Conservation (phyloP, 2,797 vertebrate species). For the Alcedo atthis region DNA sequence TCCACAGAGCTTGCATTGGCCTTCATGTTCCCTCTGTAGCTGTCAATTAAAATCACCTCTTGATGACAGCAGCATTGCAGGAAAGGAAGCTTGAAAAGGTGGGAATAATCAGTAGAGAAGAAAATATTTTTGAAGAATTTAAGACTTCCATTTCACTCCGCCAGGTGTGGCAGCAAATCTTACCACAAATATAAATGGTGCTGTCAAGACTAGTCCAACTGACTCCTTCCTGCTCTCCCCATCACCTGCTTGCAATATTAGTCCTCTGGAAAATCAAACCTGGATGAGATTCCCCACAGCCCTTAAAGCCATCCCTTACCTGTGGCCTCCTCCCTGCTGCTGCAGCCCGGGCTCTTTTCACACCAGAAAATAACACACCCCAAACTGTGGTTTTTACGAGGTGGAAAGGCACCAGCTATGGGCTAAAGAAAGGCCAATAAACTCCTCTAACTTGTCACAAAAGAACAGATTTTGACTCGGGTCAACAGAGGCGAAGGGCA, state of each 20-base stretch:
- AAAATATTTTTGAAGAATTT: not conserved
- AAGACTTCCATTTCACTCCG: not conserved
- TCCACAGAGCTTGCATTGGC: not conserved
- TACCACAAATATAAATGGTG: not conserved
- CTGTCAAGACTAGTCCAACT: not conserved
- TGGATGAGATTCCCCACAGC: accelerated
- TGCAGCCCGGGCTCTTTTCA: not conserved
- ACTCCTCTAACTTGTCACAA: constrained; percentile 47
- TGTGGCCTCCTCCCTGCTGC: not conserved
- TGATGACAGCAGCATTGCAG: not conserved
- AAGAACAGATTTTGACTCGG: constrained; percentile 45
- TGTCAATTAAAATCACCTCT: not conserved
- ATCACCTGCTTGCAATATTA: not conserved
- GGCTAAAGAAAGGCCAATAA: constrained; percentile 41
- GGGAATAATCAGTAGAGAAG: not conserved
- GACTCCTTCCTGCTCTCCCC: not conserved
- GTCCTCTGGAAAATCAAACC: not conserved
- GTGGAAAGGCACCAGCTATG: constrained; percentile 31
- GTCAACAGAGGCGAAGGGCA: constrained; percentile 64
- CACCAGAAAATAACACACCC: not conserved
- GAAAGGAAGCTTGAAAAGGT: not conserved
- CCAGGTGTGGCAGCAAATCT: not conserved
- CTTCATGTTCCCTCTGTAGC: not conserved
- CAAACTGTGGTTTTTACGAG: constrained; percentile 50
- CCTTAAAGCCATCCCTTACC: not conserved